Conservation (phyloP, 2,888 invertebrate species). For the Iphiclides podalirius region DNA sequence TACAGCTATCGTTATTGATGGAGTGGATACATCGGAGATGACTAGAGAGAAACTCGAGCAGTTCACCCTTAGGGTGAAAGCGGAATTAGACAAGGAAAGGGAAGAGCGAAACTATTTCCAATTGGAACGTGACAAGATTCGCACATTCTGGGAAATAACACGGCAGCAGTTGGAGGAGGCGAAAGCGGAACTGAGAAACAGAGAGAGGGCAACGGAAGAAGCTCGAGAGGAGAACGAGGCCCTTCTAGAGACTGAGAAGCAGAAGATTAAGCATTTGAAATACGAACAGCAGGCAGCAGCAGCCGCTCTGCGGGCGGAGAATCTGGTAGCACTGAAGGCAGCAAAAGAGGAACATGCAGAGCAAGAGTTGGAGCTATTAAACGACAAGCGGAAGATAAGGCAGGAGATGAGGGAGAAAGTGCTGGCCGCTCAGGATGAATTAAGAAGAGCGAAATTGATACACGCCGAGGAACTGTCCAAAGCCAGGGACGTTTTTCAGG, state of each 20-base stretch:
- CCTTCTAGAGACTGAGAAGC: conserved; percentile 92
- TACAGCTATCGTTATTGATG: conserved; percentile 87
- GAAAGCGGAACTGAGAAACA: conserved; percentile 83
- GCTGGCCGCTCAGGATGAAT: conserved; percentile 85
- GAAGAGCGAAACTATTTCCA: conserved; percentile 98
- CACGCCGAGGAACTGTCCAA: conserved; percentile 88
- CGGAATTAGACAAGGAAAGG: conserved; percentile 95
- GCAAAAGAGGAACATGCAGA: conserved; percentile 90
- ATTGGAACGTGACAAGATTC: conserved; percentile 94
- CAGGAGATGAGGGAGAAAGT: conserved; percentile 85
- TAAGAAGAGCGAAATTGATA: conserved; percentile 84
- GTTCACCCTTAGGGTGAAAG: conserved; percentile 90
- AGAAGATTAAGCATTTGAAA: conserved; percentile 95
- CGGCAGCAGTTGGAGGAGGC: conserved; percentile 93
- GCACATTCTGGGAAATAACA: conserved; percentile 97
- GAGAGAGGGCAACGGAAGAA: conserved; percentile 92
- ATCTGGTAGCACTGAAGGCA: conserved; percentile 88
- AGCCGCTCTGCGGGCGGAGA: conserved; percentile 91
- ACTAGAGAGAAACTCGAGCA: conserved; percentile 94
- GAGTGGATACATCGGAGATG: conserved; percentile 95
- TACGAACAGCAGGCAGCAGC: conserved; percentile 94
- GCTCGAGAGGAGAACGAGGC: conserved; percentile 92
- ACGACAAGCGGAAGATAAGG: conserved; percentile 85
- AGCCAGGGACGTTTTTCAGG: conserved; percentile 72
- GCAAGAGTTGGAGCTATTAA: conserved; percentile 87